A percentile compares a stretch with the other conserved stretches of the same genome.
Evolutionary conservation across 2,888 invertebrate species (phyloP).

Genomic region (Drosophila mettleri): DNA sequence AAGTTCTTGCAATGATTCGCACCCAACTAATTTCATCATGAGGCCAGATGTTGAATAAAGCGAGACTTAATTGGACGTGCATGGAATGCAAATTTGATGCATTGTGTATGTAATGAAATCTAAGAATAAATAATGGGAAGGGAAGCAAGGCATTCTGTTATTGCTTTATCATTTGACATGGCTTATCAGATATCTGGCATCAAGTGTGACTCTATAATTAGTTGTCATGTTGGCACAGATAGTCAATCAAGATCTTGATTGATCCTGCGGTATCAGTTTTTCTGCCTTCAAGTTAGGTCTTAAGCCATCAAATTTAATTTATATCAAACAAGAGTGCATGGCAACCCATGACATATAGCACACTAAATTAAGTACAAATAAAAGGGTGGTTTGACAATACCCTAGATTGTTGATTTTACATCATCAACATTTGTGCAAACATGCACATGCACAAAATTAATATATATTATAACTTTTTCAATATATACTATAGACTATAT

Average conservation of each 20-base stretch:
- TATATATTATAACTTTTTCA: not conserved
- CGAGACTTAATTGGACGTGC: not conserved
- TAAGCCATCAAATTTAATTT: conserved; percentile 47
- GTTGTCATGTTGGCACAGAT: conserved; percentile 30
- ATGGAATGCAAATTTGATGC: not conserved
- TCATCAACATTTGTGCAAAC: not conserved
- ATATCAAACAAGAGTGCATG: conserved; percentile 35
- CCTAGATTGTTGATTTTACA: conserved; percentile 11
- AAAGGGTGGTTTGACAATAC: conserved; percentile 17
- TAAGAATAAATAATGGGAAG: too few relatives aligned
- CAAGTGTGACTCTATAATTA: conserved; percentile 18
- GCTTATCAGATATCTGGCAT: conserved; percentile 31
- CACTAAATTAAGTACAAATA: not conserved
- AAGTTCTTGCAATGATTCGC: conserved; percentile 1
- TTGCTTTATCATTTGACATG: conserved; percentile 23
- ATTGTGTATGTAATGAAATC: too few relatives aligned
- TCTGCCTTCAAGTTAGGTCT: conserved; percentile 24
- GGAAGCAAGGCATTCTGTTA: conserved; percentile 8
- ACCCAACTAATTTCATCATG: conserved; percentile 9
- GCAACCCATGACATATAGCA: conserved; percentile 67
- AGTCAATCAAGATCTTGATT: conserved; percentile 54
- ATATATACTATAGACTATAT: too few relatives aligned
- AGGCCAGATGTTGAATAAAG: not conserved
- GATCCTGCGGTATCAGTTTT: conserved; percentile 37
- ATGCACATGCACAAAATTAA: not conserved